Evolutionary conservation across 2,888 invertebrate genomes (phyloP).

Genomic region (Rotaria magnacalcarata): DNA sequence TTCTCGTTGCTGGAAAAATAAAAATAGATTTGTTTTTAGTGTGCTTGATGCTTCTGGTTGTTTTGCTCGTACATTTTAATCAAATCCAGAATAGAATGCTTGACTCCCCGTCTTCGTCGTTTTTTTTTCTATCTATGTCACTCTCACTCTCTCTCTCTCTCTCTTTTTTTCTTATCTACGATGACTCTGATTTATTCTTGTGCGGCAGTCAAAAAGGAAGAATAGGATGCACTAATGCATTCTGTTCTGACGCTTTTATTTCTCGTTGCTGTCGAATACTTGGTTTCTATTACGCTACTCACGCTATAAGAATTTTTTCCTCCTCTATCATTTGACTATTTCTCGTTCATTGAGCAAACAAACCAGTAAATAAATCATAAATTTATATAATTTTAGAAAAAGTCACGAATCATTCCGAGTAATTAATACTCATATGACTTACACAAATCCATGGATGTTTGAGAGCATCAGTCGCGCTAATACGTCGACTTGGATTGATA

Average conservation of each 20-base stretch:
- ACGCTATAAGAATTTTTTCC: not conserved
- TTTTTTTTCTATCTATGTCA: not conserved
- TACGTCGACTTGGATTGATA: constrained; percentile 94
- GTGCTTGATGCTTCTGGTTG: not conserved
- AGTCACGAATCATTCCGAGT: not conserved
- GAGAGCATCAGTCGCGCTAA: constrained; percentile 93
- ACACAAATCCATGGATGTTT: constrained; percentile 99
- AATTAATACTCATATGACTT: constrained; percentile 58
- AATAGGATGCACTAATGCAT: not conserved
- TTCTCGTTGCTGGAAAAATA: constrained; percentile 78
- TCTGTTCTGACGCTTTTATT: not conserved
- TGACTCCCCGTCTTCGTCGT: not conserved
- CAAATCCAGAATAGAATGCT: constrained; percentile 3
- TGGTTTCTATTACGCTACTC: not conserved
- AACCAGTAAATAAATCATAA: not conserved
- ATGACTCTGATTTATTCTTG: constrained; percentile 12
- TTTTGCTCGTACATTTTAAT: not conserved
- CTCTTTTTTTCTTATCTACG: not conserved
- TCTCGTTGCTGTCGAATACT: not conserved
- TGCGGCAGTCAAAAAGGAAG: not conserved
- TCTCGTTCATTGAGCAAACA: not conserved
- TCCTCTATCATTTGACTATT: not conserved
- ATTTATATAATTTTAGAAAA: not conserved
- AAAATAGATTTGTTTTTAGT: not conserved
- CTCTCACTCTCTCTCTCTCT: not conserved